Conservation (phyloP, 2,113 vertebrate genomes). For the Sinocyclocheilus grahami region DNA sequence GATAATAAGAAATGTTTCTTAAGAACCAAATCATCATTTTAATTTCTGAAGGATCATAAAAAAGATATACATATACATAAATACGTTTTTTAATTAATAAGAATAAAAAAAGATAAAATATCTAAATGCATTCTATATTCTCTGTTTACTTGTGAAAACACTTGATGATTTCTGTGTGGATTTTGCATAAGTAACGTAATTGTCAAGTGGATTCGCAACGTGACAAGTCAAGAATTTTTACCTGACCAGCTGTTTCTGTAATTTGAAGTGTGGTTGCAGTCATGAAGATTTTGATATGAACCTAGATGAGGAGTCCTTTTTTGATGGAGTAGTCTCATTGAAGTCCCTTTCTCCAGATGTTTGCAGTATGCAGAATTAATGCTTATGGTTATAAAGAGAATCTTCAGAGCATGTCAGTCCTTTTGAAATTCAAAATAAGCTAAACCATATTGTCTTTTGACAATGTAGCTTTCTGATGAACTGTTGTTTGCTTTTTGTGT, state of each 20-base stretch:
- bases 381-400: constrained; percentile 74
- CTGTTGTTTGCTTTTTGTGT: constrained; percentile 66
- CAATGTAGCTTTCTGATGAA: constrained; percentile 59
- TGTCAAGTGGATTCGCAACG: constrained; percentile 55
- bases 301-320: constrained; percentile 63
- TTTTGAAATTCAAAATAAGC: constrained; percentile 78
- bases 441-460: constrained; percentile 66
- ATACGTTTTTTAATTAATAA: too few species aligned
- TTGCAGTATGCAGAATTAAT: constrained; percentile 78
- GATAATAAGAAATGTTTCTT: background rate
- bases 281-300: constrained; percentile 58
- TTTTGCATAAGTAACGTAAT: background rate
- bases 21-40: too few species aligned
- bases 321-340: constrained; percentile 76
- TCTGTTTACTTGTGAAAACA: background rate
- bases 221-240: constrained; percentile 48
- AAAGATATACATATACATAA: too few species aligned
- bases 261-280: constrained; percentile 59
- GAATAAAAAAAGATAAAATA: background rate
- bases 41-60: too few species aligned
- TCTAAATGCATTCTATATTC: background rate
- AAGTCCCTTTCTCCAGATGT: constrained; percentile 76
- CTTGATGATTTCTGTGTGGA: background rate
- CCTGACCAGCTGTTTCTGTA: constrained; percentile 65
- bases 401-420: constrained; percentile 66